These are phyloP conservation scores for Coelinius sp. DNA, from an alignment of 2,888 invertebrate species.

Conservation along the genomic window DNA sequence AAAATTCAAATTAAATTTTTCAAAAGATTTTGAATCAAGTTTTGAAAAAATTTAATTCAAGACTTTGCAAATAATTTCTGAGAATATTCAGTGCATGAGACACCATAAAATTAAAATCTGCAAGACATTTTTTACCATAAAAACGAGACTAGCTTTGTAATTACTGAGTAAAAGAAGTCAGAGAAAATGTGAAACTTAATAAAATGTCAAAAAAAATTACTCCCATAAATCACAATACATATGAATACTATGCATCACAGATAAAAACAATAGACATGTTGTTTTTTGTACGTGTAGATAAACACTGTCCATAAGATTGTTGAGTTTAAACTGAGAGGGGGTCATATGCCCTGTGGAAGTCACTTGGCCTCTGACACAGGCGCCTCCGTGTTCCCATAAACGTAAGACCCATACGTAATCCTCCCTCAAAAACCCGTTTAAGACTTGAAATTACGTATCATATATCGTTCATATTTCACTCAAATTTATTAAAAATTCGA, in stretches of 20 bases:
- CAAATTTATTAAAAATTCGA: no score
- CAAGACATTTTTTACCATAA: neutral
- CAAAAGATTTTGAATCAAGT: no score
- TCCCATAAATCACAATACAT: constrained; percentile 6
- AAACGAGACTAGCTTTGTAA: constrained; percentile 4
- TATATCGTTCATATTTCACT: no score
- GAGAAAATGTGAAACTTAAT: constrained; percentile 21
- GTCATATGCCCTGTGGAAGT: constrained; percentile 53
- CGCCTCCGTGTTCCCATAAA: constrained; percentile 59
- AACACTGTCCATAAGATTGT: no score
- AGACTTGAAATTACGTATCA: neutral
- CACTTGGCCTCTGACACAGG: constrained; percentile 56
- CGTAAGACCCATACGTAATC: constrained; percentile 39
- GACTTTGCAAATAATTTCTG: no score
- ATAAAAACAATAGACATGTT: constrained; percentile 40
- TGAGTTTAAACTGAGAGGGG: no score
- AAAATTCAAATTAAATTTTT: no score
- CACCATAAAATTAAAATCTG: constrained; percentile 1
- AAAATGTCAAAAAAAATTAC: neutral
- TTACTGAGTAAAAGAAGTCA: neutral
- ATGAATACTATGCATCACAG: constrained; percentile 1
- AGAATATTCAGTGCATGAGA: neutral
- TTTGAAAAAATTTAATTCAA: no score
- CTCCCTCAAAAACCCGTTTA: neutral
- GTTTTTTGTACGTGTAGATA: constrained; percentile 29